A percentile compares a stretch with the other conserved stretches of the same genome.
Conservation (phyloP, 1,140 invertebrate genomes). For the Pararge aegeria region DNA sequence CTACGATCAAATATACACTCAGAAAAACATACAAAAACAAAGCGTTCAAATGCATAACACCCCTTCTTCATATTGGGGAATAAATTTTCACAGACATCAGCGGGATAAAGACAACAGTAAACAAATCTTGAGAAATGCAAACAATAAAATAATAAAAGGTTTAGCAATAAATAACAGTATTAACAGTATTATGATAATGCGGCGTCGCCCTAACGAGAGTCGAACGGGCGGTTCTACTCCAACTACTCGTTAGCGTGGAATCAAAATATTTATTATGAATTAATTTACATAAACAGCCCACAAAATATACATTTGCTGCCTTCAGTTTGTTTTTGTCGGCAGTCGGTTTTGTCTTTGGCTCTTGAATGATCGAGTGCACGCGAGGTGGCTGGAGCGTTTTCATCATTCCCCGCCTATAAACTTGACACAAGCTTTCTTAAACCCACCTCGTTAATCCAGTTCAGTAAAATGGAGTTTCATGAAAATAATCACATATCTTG, state of each 20-base stretch:
- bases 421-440: constrained; percentile 1
- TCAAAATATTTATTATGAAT: constrained; percentile 75
- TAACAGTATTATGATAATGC: constrained; percentile 64
- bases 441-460: too few species aligned
- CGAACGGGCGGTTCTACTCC: constrained; percentile 46
- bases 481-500: too few species aligned
- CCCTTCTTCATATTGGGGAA: too few species aligned
- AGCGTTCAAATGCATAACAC: too few species aligned
- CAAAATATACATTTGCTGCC: constrained; percentile 53
- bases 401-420: too few species aligned
- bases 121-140: constrained; percentile 18
- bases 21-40: too few species aligned
- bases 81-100: too few species aligned
- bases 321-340: constrained; percentile 41
- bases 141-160: constrained; percentile 43
- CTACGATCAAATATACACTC: too few species aligned
- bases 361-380: constrained; percentile 8
- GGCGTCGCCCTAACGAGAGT: constrained; percentile 55
- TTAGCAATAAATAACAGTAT: constrained; percentile 46
- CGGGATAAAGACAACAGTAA: neutral
- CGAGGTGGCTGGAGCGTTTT: too few species aligned
- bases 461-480: too few species aligned
- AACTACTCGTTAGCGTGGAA: constrained; percentile 67
- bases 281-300: constrained; percentile 67
- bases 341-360: constrained; percentile 25